Conservation (phyloP, 2,113 vertebrate genomes). For the Mormoops blainvillei region DNA sequence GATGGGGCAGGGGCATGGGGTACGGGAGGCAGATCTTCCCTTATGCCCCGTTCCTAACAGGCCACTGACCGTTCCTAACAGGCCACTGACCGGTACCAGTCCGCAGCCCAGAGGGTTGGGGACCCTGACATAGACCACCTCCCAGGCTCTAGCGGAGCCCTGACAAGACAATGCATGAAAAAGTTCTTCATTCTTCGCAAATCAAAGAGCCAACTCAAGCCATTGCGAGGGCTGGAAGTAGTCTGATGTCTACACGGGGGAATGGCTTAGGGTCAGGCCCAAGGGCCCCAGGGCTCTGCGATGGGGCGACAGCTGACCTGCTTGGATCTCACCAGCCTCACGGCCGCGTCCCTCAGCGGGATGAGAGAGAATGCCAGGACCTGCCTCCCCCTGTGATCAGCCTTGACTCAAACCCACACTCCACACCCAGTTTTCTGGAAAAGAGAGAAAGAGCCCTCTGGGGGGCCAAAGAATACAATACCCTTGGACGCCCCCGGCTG, state of each 20-base stretch:
- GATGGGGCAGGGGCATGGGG: too few relatives aligned
- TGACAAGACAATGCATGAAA: rapidly evolving
- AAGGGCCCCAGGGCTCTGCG: not conserved
- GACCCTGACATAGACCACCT: too few relatives aligned
- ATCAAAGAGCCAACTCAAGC: not conserved
- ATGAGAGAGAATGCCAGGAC: not conserved
- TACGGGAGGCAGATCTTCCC: too few relatives aligned
- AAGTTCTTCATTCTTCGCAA: not conserved
- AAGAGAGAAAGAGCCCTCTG: not conserved
- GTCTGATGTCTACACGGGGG: not conserved
- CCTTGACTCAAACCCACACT: not conserved
- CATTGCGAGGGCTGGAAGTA: rapidly evolving
- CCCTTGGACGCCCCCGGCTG: not conserved
- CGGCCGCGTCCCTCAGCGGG: not conserved
- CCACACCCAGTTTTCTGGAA: conserved; percentile 45
- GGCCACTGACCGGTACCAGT: too few relatives aligned
- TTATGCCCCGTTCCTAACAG: too few relatives aligned
- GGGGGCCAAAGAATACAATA: not conserved
- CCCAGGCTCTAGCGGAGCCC: not conserved
- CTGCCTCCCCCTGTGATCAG: not conserved
- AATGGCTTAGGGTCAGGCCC: not conserved
- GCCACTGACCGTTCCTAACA: too few relatives aligned
- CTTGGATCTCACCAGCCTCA: not conserved
- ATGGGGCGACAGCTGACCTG: not conserved
- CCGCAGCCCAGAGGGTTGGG: too few relatives aligned